phyloP scores from a whole-genome alignment of 2,797 vertebrate species.

The Loris lydekkerianus region DNA sequence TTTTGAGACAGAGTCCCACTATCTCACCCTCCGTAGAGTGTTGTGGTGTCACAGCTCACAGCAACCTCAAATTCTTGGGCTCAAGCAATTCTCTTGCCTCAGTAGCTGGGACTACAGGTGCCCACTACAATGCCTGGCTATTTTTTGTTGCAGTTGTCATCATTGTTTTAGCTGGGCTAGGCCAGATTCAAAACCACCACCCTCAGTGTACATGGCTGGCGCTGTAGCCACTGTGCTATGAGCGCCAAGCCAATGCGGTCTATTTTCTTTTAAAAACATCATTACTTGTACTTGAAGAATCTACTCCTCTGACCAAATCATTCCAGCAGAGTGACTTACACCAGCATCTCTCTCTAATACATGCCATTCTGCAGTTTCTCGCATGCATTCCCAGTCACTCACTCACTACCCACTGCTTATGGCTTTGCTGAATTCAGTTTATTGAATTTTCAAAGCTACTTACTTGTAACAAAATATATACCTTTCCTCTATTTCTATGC shows the following conservation, averaged over 20 bases:
- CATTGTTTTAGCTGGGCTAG: too few species aligned
- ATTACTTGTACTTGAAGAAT: conserved; percentile 25
- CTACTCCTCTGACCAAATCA: neutral
- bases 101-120: too few species aligned
- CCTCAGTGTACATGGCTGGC: too few species aligned
- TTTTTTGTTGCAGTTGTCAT: too few species aligned
- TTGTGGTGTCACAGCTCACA: too few species aligned
- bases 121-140: too few species aligned
- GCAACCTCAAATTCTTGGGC: too few species aligned
- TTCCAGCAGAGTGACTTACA: neutral
- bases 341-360: neutral
- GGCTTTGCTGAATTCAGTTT: neutral
- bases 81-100: too few species aligned
- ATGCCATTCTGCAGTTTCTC: neutral
- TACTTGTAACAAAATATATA: neutral
- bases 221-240: too few species aligned
- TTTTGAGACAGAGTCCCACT: too few species aligned
- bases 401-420: neutral
- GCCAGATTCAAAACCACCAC: too few species aligned
- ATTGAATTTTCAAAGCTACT: neutral
- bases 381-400: neutral
- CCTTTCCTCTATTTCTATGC: neutral
- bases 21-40: too few species aligned
- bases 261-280: conserved; percentile 1
- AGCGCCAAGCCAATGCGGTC: neutral